phyloP scores from a whole-genome alignment of 2,113 vertebrate genomes.

The Aldabrachelys gigantea region DNA sequence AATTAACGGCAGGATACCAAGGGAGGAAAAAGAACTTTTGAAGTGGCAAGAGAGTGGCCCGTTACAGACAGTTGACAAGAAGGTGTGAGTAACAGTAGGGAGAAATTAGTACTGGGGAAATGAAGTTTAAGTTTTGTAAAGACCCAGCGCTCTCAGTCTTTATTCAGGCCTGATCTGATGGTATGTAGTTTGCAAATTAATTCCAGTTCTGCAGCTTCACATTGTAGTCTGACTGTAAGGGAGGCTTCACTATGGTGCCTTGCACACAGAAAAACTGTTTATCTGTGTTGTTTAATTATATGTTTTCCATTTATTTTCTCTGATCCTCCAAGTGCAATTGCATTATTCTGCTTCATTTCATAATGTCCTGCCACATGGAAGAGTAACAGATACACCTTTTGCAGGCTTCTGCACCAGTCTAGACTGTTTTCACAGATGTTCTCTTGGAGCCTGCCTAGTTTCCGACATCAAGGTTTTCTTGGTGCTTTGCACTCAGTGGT shows the following conservation, averaged over 20 bases:
- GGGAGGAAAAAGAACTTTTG: too few species aligned
- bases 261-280: neutral
- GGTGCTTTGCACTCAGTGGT: slow-evolving; percentile 51
- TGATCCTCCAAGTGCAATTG: neutral
- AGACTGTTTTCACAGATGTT: slow-evolving; percentile 59
- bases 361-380: slow-evolving; percentile 41
- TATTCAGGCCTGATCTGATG: too few species aligned
- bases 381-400: slow-evolving; percentile 40
- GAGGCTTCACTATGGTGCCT: neutral
- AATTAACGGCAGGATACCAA: too few species aligned
- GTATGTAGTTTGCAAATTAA: too few species aligned
- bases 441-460: slow-evolving; percentile 20
- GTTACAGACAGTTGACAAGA: too few species aligned
- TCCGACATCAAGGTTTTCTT: slow-evolving; percentile 58
- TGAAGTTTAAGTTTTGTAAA: too few species aligned
- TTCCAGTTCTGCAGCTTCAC: too few species aligned
- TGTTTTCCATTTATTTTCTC: slow-evolving; percentile 33
- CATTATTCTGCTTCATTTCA: slow-evolving; percentile 3
- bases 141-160: too few species aligned
- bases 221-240: neutral
- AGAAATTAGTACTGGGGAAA: too few species aligned
- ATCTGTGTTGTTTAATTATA: neutral
- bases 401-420: neutral
- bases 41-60: too few species aligned
- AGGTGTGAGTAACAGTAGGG: too few species aligned